Base-by-base conservation (phyloP, 2,797 vertebrate species). In the Danio aesculapii region DNA sequence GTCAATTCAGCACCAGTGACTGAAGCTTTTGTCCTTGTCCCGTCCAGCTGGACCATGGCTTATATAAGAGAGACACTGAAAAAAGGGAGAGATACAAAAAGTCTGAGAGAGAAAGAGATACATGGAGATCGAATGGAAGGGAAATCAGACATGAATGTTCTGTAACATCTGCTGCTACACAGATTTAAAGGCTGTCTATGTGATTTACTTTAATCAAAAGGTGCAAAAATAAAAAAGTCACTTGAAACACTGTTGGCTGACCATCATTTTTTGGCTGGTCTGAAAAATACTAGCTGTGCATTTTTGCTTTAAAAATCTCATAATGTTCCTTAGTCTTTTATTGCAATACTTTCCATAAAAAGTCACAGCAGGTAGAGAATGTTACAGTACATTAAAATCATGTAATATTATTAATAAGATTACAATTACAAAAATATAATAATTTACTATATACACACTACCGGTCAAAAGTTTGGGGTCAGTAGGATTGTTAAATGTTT, bases 101-200 rank as follows among this genome's bases (percentile, higher is more conserved):
- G 39, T 43, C 50, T 55, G 30, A 30, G 39, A 80, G 70, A 79
- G 57, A 72, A 49, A 78, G 43, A 53, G 55, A 69, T 11, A 49
- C 58, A 69, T 7, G 75, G 49, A 9, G 66, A 71, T 39, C 57
- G 50, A 77, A 78, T 79, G 73, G 74, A 64, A 80, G 70, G 61
- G 66, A 46, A 17, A 76, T 81, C 55, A 58, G 75, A 79, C 87
- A 41, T 53, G 62, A 90, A 91, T 88, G 86, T 92, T 82, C 67
- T 6, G 67, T 84, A 84, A 84, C 81, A 53, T 81, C 73, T 77
- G 81, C 82, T 46, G n/a, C 73, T 17, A 46, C 44, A 50, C 55
- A 79, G 61, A 43, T 57, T 30, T 12, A 80, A 75, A 46, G 9
- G 52, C 46, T 71, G 17, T 68, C 43, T 79, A 14, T 61, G 79